Base-by-base conservation (phyloP, 2,888 invertebrate genomes). In the Furcula furcula region DNA sequence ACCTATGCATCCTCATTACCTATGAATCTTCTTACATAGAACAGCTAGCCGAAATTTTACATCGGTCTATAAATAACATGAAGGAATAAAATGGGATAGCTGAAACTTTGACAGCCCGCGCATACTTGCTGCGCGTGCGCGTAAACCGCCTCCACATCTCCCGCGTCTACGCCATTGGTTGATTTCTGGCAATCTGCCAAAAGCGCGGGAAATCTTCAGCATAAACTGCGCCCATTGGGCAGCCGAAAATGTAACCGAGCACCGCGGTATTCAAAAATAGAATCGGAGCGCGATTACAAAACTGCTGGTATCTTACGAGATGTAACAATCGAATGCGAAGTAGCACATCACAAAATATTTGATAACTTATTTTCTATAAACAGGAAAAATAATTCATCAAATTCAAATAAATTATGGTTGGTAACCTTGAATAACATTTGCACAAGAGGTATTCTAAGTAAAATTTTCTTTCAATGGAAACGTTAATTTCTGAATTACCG, bases 241-340 rank as follows among this genome's bases (percentile, higher is more conserved):
- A 55, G 55, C 65, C 63, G 42, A 68, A 69, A 71, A 61, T 76
- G 85, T 71, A 87, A 86, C 80, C 82, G 74, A 84, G 86, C 87
- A 86, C 87, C 87, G 86, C 87, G 80, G 72, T 82, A 83, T 87
- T 87, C 80, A 81, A 88, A 87, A 87, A 88, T 88, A 88, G 87
- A 86, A 68, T 61, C 64, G 59, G 66, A 55, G 63, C 60, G 45
- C 47, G 57, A 63, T 73, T 74, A 71, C 65, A 65, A 71, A 72
- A 70, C 61, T 47, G 22, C 44, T 62, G 61, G 58, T 53, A 50
- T 45, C 36, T 38, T 25, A 40, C 35, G 29, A 30, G 22, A 35
- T n/a, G 31, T 28, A 45, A 40, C 29, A 41, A 18, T 33, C 40
- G 7, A n/a, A n/a, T n/a, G n/a, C n/a, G n/a, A n/a, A n/a, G n/a